Evolutionary conservation across 2,797 vertebrate genomes (phyloP).

Genomic region (Rhyacichthys aspro): DNA sequence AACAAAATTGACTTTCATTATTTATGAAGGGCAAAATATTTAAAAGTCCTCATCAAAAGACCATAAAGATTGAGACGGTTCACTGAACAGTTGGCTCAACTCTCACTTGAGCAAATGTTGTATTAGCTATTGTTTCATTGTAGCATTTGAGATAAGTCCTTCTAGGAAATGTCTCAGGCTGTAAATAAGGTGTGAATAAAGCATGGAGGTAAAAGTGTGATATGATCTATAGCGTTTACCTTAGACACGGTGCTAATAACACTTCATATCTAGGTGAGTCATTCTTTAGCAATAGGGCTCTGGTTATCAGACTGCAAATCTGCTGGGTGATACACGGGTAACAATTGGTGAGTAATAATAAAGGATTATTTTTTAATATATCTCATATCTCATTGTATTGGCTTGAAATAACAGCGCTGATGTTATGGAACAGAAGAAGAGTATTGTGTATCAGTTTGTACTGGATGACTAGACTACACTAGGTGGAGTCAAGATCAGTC

Average conservation of each 20-base stretch:
- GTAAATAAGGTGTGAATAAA: slow-evolving; percentile 17
- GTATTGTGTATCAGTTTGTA: no score
- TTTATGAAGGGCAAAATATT: no score
- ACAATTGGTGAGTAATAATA: no score
- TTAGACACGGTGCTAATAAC: neutral
- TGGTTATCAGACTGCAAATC: neutral
- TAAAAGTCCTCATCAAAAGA: no score
- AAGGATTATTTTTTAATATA: no score
- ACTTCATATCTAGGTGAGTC: slow-evolving; percentile 10
- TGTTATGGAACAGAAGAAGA: no score
- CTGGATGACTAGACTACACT: no score
- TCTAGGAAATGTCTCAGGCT: slow-evolving; percentile 3
- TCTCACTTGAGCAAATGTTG: slow-evolving; percentile 2
- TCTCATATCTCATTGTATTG: no score
- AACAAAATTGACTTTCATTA: no score
- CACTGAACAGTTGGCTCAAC: neutral
- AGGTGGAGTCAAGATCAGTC: no score
- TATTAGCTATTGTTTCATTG: neutral
- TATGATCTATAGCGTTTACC: slow-evolving; percentile 6
- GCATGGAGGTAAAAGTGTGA: slow-evolving; percentile 1
- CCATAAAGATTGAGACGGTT: no score
- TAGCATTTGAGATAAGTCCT: slow-evolving; percentile 23
- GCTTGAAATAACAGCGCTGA: no score
- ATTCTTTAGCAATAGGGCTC: neutral
- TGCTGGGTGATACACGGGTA: neutral